Percentiles rank a stretch among this genome's conserved stretches.
These are phyloP conservation scores for Ptyas mucosa DNA, from an alignment of 2,113 vertebrate species.

Conservation along the genomic window DNA sequence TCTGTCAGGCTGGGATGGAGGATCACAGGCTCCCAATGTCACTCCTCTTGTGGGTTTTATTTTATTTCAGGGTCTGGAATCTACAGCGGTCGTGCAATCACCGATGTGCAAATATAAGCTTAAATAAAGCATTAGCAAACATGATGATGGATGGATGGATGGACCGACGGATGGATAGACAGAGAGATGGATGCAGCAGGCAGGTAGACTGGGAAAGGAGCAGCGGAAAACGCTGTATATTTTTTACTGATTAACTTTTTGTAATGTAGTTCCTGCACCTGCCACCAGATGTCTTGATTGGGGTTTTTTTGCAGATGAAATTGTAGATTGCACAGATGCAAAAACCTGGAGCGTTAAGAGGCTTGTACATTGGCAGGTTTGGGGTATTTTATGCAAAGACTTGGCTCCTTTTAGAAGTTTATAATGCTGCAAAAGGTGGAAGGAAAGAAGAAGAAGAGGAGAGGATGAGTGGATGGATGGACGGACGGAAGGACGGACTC, in stretches of 20 bases:
- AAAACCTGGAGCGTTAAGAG: not conserved
- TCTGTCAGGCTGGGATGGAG: not conserved
- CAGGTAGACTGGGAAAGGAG: no score
- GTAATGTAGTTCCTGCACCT: not conserved
- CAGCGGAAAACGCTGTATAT: not conserved
- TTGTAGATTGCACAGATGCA: not conserved
- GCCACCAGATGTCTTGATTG: conserved; percentile 13
- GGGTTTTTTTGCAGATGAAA: not conserved
- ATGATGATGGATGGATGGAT: no score
- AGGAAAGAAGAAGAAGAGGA: not conserved
- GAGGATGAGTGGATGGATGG: no score
- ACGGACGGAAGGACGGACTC: not conserved
- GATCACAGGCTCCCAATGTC: not conserved
- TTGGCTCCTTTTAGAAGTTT: not conserved
- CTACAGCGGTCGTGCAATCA: no score
- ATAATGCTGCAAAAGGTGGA: not conserved
- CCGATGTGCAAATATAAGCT: no score
- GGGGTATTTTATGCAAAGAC: not conserved
- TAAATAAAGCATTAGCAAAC: no score
- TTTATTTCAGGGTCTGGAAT: no score
- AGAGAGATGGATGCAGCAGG: no score
- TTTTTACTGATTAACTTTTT: not conserved
- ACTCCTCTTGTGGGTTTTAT: not conserved
- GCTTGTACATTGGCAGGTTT: not conserved
- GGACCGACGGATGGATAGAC: no score